phyloP scores from a whole-genome alignment of 1,140 invertebrate genomes.

The Potamilus streckersoni region DNA sequence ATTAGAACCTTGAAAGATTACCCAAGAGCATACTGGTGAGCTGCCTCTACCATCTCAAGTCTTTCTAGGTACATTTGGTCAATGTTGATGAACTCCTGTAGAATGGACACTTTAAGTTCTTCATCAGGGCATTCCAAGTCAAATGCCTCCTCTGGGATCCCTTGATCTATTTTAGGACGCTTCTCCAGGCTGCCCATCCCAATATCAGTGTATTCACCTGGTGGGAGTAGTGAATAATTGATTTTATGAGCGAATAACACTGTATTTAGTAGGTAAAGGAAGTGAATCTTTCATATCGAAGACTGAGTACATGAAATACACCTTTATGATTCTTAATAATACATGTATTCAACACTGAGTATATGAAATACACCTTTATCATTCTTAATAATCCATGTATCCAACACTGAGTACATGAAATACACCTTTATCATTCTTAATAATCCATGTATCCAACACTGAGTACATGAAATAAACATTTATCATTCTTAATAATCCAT shows the following conservation, averaged over 20 bases:
- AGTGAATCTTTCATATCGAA: not conserved
- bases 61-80: slow-evolving; percentile 60
- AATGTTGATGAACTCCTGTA: slow-evolving; percentile 63
- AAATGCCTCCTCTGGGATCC: slow-evolving; percentile 64
- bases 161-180: slow-evolving; percentile 43
- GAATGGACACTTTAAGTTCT: slow-evolving; percentile 56
- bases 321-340: too few relatives aligned
- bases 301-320: not conserved
- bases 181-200: slow-evolving; percentile 33
- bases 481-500: too few relatives aligned
- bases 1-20: slow-evolving; percentile 6
- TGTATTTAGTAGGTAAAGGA: not conserved
- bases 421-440: too few relatives aligned
- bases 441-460: too few relatives aligned
- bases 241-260: too few relatives aligned
- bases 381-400: too few relatives aligned
- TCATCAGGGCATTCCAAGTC: slow-evolving; percentile 61
- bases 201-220: slow-evolving; percentile 21
- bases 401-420: too few relatives aligned
- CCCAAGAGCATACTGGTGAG: slow-evolving; percentile 50
- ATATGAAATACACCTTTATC: too few relatives aligned
- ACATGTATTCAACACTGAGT: too few relatives aligned
- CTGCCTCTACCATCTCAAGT: slow-evolving; percentile 49
- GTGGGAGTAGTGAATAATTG: not conserved
- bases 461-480: too few relatives aligned